Base-by-base conservation (phyloP, 1,140 invertebrate species). In the Hetaerina americana region DNA sequence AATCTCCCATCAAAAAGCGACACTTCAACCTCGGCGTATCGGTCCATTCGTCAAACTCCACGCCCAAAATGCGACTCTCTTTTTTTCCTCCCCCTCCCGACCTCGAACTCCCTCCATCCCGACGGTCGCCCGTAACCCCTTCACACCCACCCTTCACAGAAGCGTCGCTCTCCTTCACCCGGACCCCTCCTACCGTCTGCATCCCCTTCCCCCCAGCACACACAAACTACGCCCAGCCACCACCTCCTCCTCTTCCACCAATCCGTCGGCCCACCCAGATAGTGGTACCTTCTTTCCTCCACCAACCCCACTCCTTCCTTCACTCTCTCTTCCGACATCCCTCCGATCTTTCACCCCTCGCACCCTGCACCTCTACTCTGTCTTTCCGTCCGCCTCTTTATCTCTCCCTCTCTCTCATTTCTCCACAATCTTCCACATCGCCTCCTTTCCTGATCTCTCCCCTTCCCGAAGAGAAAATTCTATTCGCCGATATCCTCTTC, bases 391-490 rank as follows among this genome's bases (percentile, higher is more conserved):
- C 40, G 18, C 31, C 31, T n/a, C 31, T 40, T 40, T 18, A 8
- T 40, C 18, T 40, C 31, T 40, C 18, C 18, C 31, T 18, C 6
- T 40, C 31, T 40, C 18, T 27, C 68, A 75, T 26, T 69, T 22
- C 0, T 67, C 66, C 22, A 8, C 6, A 22, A 8, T 22, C 69
- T 28, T 57, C 69, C 73, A 73, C 69, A 71, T 73, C 28, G 73
- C 73, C 26, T 26, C 24, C 66, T 57, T 10, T 66, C 72, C 70
- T 70, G 72, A 70, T 73, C 73, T 72, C 72, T 71, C 74, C 22
- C 40, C 10, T n/a, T 57, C 40, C 15, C 40, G n/a, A n/a, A n/a
- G n/a, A n/a, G n/a, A n/a, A n/a, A n/a, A n/a, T n/a, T n/a, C n/a
- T n/a, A n/a, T n/a, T n/a, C n/a, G n/a, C n/a, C n/a, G n/a, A n/a